Conservation (phyloP, 2,888 invertebrate species). For the Tipula lateralis region DNA sequence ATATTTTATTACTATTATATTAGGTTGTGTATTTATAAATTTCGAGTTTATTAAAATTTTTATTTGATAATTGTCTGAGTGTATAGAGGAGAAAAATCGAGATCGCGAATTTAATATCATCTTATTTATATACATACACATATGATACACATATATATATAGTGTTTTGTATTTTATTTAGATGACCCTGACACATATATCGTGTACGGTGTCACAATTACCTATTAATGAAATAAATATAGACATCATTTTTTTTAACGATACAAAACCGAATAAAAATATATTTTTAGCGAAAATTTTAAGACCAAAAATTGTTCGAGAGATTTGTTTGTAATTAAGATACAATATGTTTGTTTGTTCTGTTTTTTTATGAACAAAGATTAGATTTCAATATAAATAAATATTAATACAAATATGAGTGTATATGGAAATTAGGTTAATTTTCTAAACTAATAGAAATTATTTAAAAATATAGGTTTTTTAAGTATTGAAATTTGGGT, state of each 20-base stretch:
- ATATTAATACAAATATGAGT: too few relatives aligned
- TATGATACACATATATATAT: not conserved
- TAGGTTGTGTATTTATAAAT: conserved; percentile 8
- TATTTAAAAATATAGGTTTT: not conserved
- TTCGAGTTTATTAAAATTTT: not conserved
- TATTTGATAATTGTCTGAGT: not conserved
- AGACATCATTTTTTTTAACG: not conserved
- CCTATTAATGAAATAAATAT: conserved; percentile 1
- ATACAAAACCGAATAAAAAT: not conserved
- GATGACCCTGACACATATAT: conserved; percentile 29
- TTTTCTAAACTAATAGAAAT: not conserved
- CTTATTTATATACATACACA: not conserved
- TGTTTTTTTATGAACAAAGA: not conserved
- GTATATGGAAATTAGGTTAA: not conserved
- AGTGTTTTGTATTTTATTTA: conserved; percentile 12
- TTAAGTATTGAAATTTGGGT: not conserved
- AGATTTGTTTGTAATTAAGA: not conserved
- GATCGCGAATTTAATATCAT: not conserved
- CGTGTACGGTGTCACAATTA: conserved; percentile 25
- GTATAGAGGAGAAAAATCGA: not conserved
- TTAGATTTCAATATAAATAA: too few relatives aligned
- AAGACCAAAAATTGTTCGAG: not conserved
- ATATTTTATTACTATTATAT: not conserved
- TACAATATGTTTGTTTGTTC: not conserved
- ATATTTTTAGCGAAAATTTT: not conserved